Percentiles rank a stretch among this genome's conserved stretches.
These are phyloP conservation scores for Taxidea taxus DNA, from an alignment of 2,113 vertebrate genomes.

Conservation along the genomic window DNA sequence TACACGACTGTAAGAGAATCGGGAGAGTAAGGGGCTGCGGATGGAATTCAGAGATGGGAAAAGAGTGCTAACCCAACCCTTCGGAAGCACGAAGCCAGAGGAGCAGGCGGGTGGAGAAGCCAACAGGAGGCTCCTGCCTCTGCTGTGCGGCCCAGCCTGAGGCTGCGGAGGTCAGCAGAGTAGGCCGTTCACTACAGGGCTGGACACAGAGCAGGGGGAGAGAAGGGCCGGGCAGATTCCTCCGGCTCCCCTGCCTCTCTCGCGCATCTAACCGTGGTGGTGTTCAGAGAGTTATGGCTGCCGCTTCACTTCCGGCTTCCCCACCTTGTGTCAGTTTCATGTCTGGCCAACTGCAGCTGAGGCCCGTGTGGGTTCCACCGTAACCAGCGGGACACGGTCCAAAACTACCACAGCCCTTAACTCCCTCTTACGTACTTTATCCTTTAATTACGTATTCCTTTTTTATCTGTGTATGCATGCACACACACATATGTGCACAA, in stretches of 20 bases:
- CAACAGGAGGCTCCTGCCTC: neutral
- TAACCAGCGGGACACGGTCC: neutral
- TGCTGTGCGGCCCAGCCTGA: neutral
- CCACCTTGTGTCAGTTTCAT: neutral
- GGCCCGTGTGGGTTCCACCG: neutral
- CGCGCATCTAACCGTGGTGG: rapidly evolving
- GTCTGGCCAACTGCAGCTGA: neutral
- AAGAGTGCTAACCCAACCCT: neutral
- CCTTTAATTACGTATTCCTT: neutral
- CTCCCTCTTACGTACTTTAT: neutral
- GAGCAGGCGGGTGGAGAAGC: neutral
- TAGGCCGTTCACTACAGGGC: neutral
- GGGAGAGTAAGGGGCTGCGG: neutral
- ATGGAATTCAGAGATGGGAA: neutral
- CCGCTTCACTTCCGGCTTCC: neutral
- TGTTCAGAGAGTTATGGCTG: rapidly evolving
- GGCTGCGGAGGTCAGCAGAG: neutral
- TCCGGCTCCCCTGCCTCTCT: neutral
- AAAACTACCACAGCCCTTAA: neutral
- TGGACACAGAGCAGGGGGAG: neutral
- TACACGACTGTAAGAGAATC: neutral
- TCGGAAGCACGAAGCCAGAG: neutral
- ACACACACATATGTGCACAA: neutral
- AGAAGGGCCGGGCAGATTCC: neutral
- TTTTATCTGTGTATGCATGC: neutral